Evolutionary conservation across 1,140 invertebrate genomes (phyloP), one percentile per base, ranked within the genome.

Genomic region (Hyles vespertilio): DNA sequence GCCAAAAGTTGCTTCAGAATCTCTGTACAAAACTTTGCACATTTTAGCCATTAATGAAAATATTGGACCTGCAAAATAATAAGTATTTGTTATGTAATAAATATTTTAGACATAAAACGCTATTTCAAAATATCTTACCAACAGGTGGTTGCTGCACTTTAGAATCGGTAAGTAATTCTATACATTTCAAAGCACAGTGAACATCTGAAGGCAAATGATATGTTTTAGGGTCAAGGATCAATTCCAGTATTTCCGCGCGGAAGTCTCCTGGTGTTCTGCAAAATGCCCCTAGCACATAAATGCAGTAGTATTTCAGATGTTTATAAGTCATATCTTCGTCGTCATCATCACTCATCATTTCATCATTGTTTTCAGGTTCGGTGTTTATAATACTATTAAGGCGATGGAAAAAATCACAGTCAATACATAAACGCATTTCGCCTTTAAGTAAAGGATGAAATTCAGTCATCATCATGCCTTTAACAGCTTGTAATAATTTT

Each of bases 1-100:
- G 3, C 56, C 58, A 4, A 57, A 60, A 4, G 82, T 77, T 9
- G 72, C 80, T 59, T 76, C 69, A 8, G 79, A 59, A 50, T 78
- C 69, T 61, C 76, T 68, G 56, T 81, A 88, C 57, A 81, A 57
- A 44, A 77, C 69, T 56, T 66, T 76, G 58, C 84, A 87, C 62
- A 88, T 83, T 12, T 65, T 61, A 47, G 77, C 71, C 71, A 88
- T 78, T 8, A 88, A 55, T 22, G 58, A 54, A 63, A 88, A 84
- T 34, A 77, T 69, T 44, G 72, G 61, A 53, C 55, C 63, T 65
- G 58, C 3, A 49, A 60, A 34, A 22, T 50, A 32, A 54, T 45
- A 43, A 11, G 10, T 22, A 22, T 22, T 22, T 22, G 22, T 22
- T 22, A 22, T 2, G 22, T 22, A 1, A 22, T 22, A 22, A 22